These are phyloP conservation scores for Mandrillus leucophaeus DNA, from an alignment of 2,113 vertebrate species.

Conservation along the genomic window DNA sequence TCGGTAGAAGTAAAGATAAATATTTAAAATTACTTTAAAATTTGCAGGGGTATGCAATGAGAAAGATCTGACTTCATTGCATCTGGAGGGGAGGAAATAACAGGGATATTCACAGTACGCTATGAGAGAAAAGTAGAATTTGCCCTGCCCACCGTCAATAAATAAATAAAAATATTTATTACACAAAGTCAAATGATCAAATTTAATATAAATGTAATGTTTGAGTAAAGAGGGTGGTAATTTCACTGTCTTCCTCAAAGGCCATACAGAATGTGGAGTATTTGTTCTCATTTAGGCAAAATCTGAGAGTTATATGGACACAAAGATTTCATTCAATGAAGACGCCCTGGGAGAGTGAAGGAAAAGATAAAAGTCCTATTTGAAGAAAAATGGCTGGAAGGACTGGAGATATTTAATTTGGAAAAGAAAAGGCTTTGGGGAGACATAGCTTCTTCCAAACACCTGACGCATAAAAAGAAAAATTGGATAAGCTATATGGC, in stretches of 20 bases:
- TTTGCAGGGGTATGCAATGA: neutral
- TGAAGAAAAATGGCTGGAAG: conserved; percentile 52
- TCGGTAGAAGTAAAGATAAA: neutral
- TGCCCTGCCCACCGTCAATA: neutral
- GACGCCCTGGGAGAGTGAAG: neutral
- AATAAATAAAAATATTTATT: neutral
- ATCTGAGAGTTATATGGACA: neutral
- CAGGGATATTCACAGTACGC: neutral
- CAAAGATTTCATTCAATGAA: neutral
- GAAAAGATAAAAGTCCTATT: conserved; percentile 33
- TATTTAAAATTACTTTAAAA: conserved; percentile 10
- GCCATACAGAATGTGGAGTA: neutral
- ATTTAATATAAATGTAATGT: neutral
- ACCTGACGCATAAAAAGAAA: conserved; percentile 39
- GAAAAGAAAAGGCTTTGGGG: conserved; percentile 20
- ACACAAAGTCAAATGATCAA: neutral
- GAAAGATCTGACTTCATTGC: neutral
- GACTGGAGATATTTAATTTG: conserved; percentile 31
- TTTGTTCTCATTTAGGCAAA: neutral
- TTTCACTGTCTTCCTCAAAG: neutral
- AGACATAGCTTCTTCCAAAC: conserved; percentile 23
- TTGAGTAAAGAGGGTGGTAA: neutral
- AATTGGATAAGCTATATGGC: neutral
- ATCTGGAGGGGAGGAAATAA: neutral
- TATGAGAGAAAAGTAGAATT: neutral